Evolutionary conservation across 2,797 vertebrate genomes (phyloP).

Genomic region (Otolemur crassicaudatus): DNA sequence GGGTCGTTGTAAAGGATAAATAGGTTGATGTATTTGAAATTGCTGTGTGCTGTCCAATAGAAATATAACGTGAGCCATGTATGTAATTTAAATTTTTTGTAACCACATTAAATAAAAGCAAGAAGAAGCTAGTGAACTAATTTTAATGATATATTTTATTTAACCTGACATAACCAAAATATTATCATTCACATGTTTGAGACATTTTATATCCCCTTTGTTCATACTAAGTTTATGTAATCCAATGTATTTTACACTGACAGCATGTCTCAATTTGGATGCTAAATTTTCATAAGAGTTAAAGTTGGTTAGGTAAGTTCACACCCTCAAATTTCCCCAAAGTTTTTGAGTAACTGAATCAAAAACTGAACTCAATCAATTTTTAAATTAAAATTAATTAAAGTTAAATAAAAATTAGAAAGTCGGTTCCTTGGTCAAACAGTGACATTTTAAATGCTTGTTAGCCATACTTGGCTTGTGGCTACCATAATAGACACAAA

Average conservation of each 20-base stretch:
- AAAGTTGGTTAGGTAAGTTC: background rate
- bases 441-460: background rate
- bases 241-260: background rate
- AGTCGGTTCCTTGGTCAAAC: background rate
- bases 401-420: slow-evolving; percentile 17
- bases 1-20: background rate
- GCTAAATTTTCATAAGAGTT: slow-evolving; percentile 26
- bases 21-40: slow-evolving; percentile 3
- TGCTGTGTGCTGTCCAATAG: background rate
- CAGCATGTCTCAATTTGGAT: background rate
- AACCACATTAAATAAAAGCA: slow-evolving; percentile 11
- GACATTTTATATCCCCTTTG: background rate
- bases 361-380: background rate
- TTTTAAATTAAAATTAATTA: slow-evolving; percentile 32
- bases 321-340: background rate
- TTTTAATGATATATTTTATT: slow-evolving; percentile 57
- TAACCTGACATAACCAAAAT: background rate
- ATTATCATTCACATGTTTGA: slow-evolving; percentile 13
- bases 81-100: background rate
- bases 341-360: background rate
- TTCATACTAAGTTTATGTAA: slow-evolving; percentile 13
- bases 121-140: background rate
- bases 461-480: background rate
- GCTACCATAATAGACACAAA: background rate
- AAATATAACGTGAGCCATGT: slow-evolving; percentile 6